Conservation (phyloP, 1,140 invertebrate species). For the Drosophila suzukii region DNA sequence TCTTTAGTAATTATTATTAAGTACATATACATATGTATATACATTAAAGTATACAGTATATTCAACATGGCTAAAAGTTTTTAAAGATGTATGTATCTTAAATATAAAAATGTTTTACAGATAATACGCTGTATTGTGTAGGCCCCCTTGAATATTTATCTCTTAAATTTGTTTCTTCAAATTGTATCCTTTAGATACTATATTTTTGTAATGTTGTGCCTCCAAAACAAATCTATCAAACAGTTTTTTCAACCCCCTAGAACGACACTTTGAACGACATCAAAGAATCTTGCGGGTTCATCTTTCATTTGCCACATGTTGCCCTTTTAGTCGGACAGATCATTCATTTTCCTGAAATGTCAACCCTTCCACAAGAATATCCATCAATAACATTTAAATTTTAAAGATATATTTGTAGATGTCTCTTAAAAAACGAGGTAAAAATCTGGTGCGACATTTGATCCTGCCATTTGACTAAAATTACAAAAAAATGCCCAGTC, state of each 20-base stretch:
- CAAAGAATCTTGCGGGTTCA: conserved; percentile 9
- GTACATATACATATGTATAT: background rate
- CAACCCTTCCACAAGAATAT: background rate
- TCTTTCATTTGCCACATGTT: background rate
- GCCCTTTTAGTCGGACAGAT: background rate
- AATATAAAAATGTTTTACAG: no score
- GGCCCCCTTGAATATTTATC: background rate
- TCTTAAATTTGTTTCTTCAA: background rate
- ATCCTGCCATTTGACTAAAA: background rate
- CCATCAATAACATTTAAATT: background rate
- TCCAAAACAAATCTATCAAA: background rate
- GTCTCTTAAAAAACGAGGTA: no score
- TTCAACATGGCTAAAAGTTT: no score
- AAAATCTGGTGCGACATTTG: no score
- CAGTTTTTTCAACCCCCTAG: background rate
- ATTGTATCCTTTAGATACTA: background rate
- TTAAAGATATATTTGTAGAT: no score
- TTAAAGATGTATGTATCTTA: no score
- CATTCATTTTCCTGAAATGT: background rate
- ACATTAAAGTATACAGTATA: no score
- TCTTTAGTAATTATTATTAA: background rate
- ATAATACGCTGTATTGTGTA: no score
- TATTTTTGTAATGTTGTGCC: background rate
- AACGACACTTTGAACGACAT: conserved; percentile 10
- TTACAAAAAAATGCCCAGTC: background rate